Percentiles rank a stretch among this genome's conserved stretches.
Conservation (phyloP, 1,140 invertebrate genomes). For the Papilio glaucus region DNA sequence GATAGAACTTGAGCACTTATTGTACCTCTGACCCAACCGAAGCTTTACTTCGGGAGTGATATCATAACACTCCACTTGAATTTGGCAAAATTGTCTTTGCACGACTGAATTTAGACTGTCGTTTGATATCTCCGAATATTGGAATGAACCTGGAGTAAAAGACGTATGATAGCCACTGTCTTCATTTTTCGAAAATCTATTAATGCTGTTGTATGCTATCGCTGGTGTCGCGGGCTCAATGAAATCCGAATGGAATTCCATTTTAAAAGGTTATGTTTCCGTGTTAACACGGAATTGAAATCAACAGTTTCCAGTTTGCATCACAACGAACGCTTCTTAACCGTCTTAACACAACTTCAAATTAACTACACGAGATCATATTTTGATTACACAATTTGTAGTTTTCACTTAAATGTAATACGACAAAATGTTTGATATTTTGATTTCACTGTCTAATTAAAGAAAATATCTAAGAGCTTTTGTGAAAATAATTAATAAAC, state of each 20-base stretch:
- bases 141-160: conserved; percentile 67
- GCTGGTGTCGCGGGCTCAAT: conserved; percentile 58
- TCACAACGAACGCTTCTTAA: conserved; percentile 34
- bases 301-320: conserved; percentile 12
- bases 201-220: conserved; percentile 53
- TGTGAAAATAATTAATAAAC: conserved; percentile 15
- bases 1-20: conserved; percentile 42
- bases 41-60: conserved; percentile 49
- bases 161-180: conserved; percentile 78
- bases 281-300: not conserved
- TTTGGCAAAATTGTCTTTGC: conserved; percentile 49
- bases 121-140: conserved; percentile 62
- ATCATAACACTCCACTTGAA: conserved; percentile 52
- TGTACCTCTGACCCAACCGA: conserved; percentile 44
- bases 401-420: not conserved
- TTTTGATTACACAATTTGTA: conserved; percentile 16
- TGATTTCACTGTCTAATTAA: conserved; percentile 1
- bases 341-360: conserved; percentile 14
- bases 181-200: conserved; percentile 62
- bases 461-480: conserved; percentile 4
- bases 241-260: conserved; percentile 60
- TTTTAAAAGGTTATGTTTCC: conserved; percentile 41
- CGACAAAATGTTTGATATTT: not conserved
- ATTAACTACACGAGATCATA: conserved; percentile 12
- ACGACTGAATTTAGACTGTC: conserved; percentile 51